phyloP scores from a whole-genome alignment of 2,888 invertebrate genomes.

The Eretmocerus hayati region DNA sequence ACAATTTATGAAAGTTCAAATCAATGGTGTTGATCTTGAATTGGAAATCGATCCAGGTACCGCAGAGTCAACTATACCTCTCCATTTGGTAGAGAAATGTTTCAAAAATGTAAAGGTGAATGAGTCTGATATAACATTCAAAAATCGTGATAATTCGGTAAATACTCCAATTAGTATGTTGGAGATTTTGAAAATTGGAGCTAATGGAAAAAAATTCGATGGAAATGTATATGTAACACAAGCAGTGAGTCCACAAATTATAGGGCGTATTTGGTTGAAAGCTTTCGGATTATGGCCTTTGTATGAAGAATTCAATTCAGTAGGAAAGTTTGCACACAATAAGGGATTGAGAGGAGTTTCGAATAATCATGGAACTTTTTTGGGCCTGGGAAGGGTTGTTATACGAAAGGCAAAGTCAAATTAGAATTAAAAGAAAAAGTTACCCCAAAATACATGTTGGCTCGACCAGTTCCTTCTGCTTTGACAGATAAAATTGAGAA shows the following conservation, averaged over 20 bases:
- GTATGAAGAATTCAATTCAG: background rate
- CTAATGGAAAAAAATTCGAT: background rate
- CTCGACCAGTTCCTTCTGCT: too few species aligned
- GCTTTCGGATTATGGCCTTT: slow-evolving; percentile 3
- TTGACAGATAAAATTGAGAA: too few species aligned
- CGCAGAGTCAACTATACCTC: background rate
- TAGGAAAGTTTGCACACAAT: too few species aligned
- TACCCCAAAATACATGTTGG: too few species aligned
- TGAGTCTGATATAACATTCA: background rate
- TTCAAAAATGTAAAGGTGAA: background rate
- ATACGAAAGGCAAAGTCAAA: too few species aligned
- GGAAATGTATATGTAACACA: background rate
- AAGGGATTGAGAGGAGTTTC: too few species aligned
- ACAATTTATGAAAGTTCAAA: background rate
- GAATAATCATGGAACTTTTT: too few species aligned
- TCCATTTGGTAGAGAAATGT: background rate
- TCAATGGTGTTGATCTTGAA: background rate
- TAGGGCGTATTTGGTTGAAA: slow-evolving; percentile 2
- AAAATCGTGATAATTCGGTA: background rate
- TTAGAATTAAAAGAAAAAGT: too few species aligned
- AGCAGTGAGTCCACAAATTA: background rate
- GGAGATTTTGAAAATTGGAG: background rate
- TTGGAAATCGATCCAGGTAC: background rate
- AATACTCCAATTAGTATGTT: background rate
- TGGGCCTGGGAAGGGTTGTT: too few species aligned